A percentile compares a stretch with the other conserved stretches of the same genome.
phyloP scores from a whole-genome alignment of 1,140 invertebrate genomes.

The Antheraea mylitta region DNA sequence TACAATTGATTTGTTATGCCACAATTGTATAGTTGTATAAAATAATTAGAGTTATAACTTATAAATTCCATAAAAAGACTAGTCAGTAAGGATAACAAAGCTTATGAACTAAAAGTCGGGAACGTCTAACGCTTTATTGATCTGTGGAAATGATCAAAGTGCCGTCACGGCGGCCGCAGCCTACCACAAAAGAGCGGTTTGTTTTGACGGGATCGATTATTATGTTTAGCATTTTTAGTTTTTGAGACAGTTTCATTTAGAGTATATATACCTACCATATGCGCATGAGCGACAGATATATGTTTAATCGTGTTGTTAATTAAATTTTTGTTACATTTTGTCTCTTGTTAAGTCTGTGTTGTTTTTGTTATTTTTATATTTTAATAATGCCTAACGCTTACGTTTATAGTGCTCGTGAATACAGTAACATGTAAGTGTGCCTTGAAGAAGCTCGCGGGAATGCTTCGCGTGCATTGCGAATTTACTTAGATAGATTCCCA shows the following conservation, averaged over 20 bases:
- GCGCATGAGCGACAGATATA: too few species aligned
- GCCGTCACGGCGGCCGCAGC: background rate
- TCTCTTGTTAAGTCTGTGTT: constrained; percentile 7
- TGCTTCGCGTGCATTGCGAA: constrained; percentile 6
- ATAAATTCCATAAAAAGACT: too few species aligned
- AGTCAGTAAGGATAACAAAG: background rate
- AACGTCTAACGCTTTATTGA: too few species aligned
- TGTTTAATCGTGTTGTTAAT: background rate
- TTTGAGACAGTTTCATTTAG: background rate
- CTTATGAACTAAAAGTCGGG: background rate
- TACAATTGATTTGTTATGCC: background rate
- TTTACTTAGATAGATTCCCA: constrained; percentile 5
- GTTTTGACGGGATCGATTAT: background rate
- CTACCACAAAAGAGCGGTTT: background rate
- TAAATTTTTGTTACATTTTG: constrained; percentile 7
- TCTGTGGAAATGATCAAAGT: background rate
- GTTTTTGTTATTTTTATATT: constrained; percentile 2
- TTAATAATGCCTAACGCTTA: background rate
- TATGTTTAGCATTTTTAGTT: constrained; percentile 3
- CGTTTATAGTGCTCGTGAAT: constrained; percentile 17
- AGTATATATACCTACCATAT: too few species aligned
- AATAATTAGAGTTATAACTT: too few species aligned
- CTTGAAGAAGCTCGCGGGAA: constrained; percentile 15
- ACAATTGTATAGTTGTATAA: background rate
- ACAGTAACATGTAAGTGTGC: constrained; percentile 16